Conservation (phyloP, 2,888 invertebrate species). For the Drosophila anomelani region DNA sequence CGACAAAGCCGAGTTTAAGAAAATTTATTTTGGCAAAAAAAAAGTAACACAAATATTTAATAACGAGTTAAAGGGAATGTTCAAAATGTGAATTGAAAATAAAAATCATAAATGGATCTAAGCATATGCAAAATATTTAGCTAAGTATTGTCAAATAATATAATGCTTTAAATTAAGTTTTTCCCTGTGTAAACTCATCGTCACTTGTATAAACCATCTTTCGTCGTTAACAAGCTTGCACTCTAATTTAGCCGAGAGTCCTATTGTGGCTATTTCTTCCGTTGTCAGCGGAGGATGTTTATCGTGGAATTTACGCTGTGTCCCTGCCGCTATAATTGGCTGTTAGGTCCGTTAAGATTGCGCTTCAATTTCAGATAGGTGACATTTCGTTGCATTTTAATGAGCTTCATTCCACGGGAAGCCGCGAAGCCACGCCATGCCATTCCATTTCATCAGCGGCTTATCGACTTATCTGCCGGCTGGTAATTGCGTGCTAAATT, state of each 20-base stretch:
- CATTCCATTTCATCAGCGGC: slow-evolving; percentile 40
- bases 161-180: no score
- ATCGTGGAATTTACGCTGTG: slow-evolving; percentile 70
- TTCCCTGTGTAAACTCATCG: slow-evolving; percentile 25
- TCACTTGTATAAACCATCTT: slow-evolving; percentile 61
- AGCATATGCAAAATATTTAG: neutral
- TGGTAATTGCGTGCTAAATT: slow-evolving; percentile 75
- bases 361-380: slow-evolving; percentile 79
- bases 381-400: slow-evolving; percentile 81
- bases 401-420: slow-evolving; percentile 73
- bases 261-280: slow-evolving; percentile 45
- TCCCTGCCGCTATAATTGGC: slow-evolving; percentile 52
- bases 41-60: neutral
- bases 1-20: no score
- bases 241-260: slow-evolving; percentile 63
- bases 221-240: slow-evolving; percentile 74
- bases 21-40: neutral
- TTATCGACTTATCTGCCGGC: slow-evolving; percentile 63
- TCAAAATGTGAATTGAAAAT: neutral
- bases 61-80: neutral
- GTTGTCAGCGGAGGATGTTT: slow-evolving; percentile 56
- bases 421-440: slow-evolving; percentile 25
- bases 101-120: neutral
- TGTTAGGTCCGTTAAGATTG: slow-evolving; percentile 63
- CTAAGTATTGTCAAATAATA: neutral